phyloP scores from a whole-genome alignment of 2,113 vertebrate genomes.

The Podilymbus podiceps region DNA sequence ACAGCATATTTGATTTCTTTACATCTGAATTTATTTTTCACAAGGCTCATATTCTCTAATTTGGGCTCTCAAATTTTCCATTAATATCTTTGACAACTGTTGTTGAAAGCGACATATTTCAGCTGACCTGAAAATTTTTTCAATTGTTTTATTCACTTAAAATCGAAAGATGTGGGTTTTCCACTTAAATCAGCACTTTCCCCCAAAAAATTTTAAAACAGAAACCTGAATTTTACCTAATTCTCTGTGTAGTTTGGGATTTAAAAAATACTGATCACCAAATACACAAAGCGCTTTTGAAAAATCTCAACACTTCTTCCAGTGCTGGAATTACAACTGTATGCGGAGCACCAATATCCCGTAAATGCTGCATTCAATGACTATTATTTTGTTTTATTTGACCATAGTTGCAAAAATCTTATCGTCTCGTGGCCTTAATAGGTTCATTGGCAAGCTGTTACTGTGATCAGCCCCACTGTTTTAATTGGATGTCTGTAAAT shows the following conservation, averaged over 20 bases:
- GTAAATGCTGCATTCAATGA: background rate
- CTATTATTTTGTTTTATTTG: background rate
- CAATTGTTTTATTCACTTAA: background rate
- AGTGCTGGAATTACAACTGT: background rate
- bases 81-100: background rate
- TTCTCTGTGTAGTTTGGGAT: background rate
- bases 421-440: background rate
- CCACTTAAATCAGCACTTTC: background rate
- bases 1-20: background rate
- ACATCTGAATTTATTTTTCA: background rate
- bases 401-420: background rate
- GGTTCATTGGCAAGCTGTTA: background rate
- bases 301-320: background rate
- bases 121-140: background rate
- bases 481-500: background rate
- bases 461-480: background rate
- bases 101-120: background rate
- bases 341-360: background rate
- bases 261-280: background rate
- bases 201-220: rapidly evolving
- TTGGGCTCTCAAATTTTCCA: background rate
- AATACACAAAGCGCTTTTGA: background rate
- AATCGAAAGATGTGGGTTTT: background rate
- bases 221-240: background rate
- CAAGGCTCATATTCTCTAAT: background rate